phyloP scores from a whole-genome alignment of 2,888 invertebrate genomes.

The Eudasyphora cyanicolor region DNA sequence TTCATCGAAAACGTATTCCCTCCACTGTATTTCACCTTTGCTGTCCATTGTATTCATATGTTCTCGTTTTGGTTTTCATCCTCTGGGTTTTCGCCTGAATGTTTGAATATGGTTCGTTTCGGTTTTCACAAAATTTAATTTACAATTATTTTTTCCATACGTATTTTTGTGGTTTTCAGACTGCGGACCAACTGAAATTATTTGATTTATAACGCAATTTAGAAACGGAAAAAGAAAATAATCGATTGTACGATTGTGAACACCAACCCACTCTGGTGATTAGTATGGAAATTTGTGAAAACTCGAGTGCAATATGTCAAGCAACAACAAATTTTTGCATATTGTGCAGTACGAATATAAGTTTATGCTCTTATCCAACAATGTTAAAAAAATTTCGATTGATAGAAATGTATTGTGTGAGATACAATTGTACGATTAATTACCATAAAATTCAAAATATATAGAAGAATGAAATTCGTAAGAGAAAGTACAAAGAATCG shows the following conservation, averaged over 20 bases:
- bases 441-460: too few relatives aligned
- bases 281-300: constrained; percentile 14
- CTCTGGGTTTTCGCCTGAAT: too few relatives aligned
- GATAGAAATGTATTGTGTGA: too few relatives aligned
- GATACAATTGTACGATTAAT: too few relatives aligned
- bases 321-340: too few relatives aligned
- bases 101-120: not conserved
- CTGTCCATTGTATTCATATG: not conserved
- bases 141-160: not conserved
- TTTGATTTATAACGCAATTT: constrained; percentile 24
- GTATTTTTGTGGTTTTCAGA: constrained; percentile 12
- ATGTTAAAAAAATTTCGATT: too few relatives aligned
- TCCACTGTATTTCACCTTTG: not conserved
- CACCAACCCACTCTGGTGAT: not conserved
- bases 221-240: not conserved
- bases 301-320: not conserved
- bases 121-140: not conserved
- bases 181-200: not conserved
- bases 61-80: not conserved
- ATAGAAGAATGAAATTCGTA: too few relatives aligned
- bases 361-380: too few relatives aligned
- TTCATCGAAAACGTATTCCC: not conserved
- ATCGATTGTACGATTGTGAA: not conserved
- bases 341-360: too few relatives aligned
- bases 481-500: too few relatives aligned